Evolutionary conservation across 2,888 invertebrate species (phyloP).

Genomic region (Orchesella flavescens): DNA sequence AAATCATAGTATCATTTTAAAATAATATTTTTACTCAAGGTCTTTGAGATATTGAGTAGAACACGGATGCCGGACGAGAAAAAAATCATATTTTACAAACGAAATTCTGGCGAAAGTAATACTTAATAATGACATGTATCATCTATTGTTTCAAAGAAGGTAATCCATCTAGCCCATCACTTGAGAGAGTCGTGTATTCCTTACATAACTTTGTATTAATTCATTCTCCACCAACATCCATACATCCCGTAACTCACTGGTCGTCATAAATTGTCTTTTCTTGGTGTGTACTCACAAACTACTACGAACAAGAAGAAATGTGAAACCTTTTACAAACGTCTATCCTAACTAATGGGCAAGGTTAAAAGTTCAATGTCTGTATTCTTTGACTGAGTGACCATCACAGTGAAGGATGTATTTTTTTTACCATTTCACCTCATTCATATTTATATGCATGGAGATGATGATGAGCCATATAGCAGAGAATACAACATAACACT

Average conservation of each 20-base stretch:
- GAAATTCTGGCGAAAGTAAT: too few species aligned
- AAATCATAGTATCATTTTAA: constrained; percentile 9
- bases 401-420: constrained; percentile 50
- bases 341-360: constrained; percentile 62
- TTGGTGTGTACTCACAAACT: constrained; percentile 2
- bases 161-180: constrained; percentile 32
- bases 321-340: constrained; percentile 56
- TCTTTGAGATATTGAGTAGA: not conserved
- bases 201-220: too few species aligned
- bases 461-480: not conserved
- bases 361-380: constrained; percentile 65
- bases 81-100: not conserved
- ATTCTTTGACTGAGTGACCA: constrained; percentile 50
- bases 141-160: constrained; percentile 13
- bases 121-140: too few species aligned
- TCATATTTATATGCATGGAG: constrained; percentile 40
- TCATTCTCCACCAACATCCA: not conserved
- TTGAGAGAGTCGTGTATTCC: not conserved
- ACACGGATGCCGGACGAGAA: too few species aligned
- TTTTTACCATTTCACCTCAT: constrained; percentile 26
- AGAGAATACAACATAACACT: too few species aligned
- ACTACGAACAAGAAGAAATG: constrained; percentile 44
- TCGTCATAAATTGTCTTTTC: constrained; percentile 14
- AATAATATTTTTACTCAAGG: constrained; percentile 2
- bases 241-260: not conserved